These are phyloP conservation scores for Ptychadena robeensis DNA, from an alignment of 2,797 vertebrate species.

Conservation along the genomic window DNA sequence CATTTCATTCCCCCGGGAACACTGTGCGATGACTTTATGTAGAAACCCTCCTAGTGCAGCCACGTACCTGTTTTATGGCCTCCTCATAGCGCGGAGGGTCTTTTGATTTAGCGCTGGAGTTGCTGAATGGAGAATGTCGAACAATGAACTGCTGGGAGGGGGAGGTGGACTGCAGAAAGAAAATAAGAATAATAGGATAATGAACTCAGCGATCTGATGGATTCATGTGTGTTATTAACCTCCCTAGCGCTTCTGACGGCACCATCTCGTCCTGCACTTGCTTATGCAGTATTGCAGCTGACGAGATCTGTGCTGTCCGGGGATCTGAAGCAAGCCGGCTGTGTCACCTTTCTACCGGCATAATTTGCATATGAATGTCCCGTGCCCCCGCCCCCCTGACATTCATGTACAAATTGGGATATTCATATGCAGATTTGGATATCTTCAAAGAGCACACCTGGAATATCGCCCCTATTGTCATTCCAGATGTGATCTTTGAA, in stretches of 20 bases:
- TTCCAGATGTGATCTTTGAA: too few species aligned
- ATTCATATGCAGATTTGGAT: too few species aligned
- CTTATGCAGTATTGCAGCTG: too few species aligned
- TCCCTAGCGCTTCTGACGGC: background rate
- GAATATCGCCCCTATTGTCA: too few species aligned
- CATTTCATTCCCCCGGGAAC: background rate
- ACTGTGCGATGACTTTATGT: background rate
- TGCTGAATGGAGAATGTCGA: slow-evolving; percentile 78
- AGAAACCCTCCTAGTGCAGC: slow-evolving; percentile 72
- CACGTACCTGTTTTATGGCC: slow-evolving; percentile 91
- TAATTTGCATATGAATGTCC: too few species aligned
- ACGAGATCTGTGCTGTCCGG: too few species aligned
- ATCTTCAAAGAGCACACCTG: too few species aligned
- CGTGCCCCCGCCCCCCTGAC: too few species aligned
- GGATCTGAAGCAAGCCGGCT: too few species aligned
- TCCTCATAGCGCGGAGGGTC: slow-evolving; percentile 96
- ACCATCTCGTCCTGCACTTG: too few species aligned
- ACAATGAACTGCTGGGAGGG: slow-evolving; percentile 75
- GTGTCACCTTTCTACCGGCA: too few species aligned
- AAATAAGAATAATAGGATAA: slow-evolving; percentile 39
- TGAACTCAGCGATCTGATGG: background rate
- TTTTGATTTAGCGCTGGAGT: slow-evolving; percentile 81
- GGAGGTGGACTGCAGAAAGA: slow-evolving; percentile 73
- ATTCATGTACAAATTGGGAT: too few species aligned
- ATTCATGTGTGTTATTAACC: background rate